Evolutionary conservation across 2,888 invertebrate genomes (phyloP), one percentile per base, ranked within the genome.

Genomic region (Melinaea menophilus): DNA sequence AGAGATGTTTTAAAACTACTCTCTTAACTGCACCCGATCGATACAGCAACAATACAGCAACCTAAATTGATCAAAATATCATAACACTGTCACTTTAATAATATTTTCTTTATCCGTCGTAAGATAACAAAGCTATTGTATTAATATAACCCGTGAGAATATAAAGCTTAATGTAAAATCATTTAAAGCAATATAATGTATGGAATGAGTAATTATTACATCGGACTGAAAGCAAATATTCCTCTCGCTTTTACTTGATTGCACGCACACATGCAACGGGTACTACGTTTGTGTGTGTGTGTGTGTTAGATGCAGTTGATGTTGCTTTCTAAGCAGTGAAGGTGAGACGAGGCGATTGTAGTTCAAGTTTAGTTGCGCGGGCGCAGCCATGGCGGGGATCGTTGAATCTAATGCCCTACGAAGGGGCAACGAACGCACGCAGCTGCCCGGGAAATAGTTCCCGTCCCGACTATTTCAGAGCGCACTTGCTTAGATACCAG

Each of bases 371-470:
- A 88, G 77, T 22, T 78, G 85, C 69, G 69, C 69, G 62, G 61
- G 59, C 67, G 64, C 69, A 63, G 68, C 70, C 79, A 81, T 86
- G 84, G 85, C 84, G 84, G 87, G 85, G 88, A 88, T 84, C 90
- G 86, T 86, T 87, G 88, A 84, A 88, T 89, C 89, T 89, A 89
- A 88, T 85, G 86, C 86, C 83, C 85, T 73, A 68, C 78, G 80
- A 75, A 79, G 82, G 90, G 88, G 88, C 88, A 90, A 89, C 83
- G 89, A 85, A 86, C 90, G 86, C 86, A 74, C 79, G 84, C 90
- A 90, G 89, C 90, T 89, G 90, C 88, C 84, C 86, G 86, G 86
- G 86, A 88, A 90, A 89, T 88, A 88, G 87, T 90, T 88, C 88
- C 86, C 86, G 86, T 85, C 87, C 79, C 79, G 86, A 88, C 89